Percentiles rank a stretch among this genome's conserved stretches.
phyloP scores from a whole-genome alignment of 2,113 vertebrate species.

The Polyodon spathula region DNA sequence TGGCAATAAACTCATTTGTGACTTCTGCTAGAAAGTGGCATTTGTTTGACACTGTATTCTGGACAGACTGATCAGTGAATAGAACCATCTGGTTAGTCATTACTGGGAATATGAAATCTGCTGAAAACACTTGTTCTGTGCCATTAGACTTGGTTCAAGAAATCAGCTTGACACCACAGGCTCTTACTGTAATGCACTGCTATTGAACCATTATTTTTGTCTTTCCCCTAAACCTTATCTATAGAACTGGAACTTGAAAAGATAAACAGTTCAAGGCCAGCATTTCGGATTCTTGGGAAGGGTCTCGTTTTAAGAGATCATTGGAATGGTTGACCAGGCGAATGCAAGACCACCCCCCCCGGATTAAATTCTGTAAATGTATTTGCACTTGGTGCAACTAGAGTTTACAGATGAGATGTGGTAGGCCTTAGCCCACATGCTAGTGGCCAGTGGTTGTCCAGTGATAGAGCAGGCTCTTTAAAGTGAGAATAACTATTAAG shows the following conservation, averaged over 20 bases:
- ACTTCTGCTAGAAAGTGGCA: not conserved
- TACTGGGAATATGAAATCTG: not conserved
- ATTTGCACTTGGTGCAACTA: too few relatives aligned
- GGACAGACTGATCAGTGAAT: not conserved
- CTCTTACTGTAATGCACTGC: not conserved
- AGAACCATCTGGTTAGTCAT: not conserved
- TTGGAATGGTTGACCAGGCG: too few relatives aligned
- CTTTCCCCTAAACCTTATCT: constrained; percentile 1
- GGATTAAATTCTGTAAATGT: too few relatives aligned
- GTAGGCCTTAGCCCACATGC: too few relatives aligned
- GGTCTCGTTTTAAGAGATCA: not conserved
- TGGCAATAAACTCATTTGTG: not conserved
- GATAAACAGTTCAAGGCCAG: not conserved
- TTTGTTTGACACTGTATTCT: not conserved
- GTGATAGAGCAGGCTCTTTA: too few relatives aligned
- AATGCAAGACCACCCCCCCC: too few relatives aligned
- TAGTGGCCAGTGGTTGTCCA: too few relatives aligned
- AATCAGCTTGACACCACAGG: not conserved
- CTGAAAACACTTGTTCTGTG: not conserved
- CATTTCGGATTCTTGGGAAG: not conserved
- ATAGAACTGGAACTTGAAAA: not conserved
- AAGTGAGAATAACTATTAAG: too few relatives aligned
- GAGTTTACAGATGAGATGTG: too few relatives aligned
- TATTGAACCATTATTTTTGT: constrained; percentile 3
- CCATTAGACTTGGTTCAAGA: not conserved